phyloP scores from a whole-genome alignment of 2,888 invertebrate species.

The Drosophila subquinaria region DNA sequence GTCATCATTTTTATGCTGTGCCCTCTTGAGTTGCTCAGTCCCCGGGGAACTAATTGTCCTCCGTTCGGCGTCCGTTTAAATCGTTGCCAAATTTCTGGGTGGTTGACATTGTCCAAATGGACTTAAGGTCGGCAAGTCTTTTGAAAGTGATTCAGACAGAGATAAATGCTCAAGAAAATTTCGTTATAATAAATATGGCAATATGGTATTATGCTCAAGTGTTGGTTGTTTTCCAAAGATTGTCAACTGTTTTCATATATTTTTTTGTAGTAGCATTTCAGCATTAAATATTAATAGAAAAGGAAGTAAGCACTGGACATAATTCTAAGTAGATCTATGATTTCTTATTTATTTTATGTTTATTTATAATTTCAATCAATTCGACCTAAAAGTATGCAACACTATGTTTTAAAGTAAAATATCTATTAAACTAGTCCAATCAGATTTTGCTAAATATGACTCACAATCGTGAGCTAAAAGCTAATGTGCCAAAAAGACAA shows the following conservation, averaged over 20 bases:
- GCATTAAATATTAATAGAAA: too few relatives aligned
- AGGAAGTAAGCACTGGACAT: too few relatives aligned
- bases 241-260: too few relatives aligned
- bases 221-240: too few relatives aligned
- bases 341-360: too few relatives aligned
- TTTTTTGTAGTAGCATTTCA: too few relatives aligned
- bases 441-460: background rate
- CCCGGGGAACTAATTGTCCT: slow-evolving; percentile 36
- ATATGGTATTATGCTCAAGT: too few relatives aligned
- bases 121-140: background rate
- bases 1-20: slow-evolving; percentile 70
- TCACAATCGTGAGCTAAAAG: background rate
- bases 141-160: background rate
- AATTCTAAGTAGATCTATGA: too few relatives aligned
- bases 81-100: slow-evolving; percentile 1
- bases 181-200: too few relatives aligned
- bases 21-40: slow-evolving; percentile 10
- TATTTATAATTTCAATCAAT: background rate
- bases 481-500: slow-evolving; percentile 9
- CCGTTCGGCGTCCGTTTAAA: slow-evolving; percentile 45
- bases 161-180: too few relatives aligned
- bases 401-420: background rate
- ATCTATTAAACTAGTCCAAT: background rate
- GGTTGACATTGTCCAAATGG: background rate
- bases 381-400: slow-evolving; percentile 49